Conservation (phyloP, 2,888 invertebrate genomes). For the Pyrochroa serraticornis region DNA sequence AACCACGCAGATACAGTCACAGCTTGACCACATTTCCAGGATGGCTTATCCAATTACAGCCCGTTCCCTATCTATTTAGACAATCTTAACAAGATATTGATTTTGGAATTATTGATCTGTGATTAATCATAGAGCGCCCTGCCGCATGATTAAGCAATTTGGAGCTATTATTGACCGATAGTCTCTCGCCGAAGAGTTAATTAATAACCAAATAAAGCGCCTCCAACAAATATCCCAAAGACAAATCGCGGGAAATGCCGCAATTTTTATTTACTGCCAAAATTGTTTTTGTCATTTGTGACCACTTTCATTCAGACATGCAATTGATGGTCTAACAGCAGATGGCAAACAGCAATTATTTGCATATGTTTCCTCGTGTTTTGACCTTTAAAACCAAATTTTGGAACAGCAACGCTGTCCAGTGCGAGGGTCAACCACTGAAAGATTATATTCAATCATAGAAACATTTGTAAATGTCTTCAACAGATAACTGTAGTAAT, state of each 20-base stretch:
- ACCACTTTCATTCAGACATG: background rate
- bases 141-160: conserved; percentile 31
- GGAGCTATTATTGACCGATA: conserved; percentile 15
- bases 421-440: no score
- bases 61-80: conserved; percentile 28
- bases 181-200: conserved; percentile 25
- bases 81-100: conserved; percentile 36
- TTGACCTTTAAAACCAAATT: no score
- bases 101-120: conserved; percentile 33
- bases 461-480: no score
- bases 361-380: no score
- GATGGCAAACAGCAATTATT: no score
- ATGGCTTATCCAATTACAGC: conserved; percentile 31
- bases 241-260: no score
- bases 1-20: conserved; percentile 9
- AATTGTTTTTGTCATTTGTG: conserved; percentile 3
- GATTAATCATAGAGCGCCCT: conserved; percentile 30
- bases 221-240: no score
- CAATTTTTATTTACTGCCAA: no score
- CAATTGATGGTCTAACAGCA: no score
- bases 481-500: no score
- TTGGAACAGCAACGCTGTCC: no score
- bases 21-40: conserved; percentile 22
- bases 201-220: conserved; percentile 24
- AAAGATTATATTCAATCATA: no score